Evolutionary conservation across 1,140 invertebrate species (phyloP), one percentile per base, ranked within the genome.

Genomic region (Micrasema longulum): DNA sequence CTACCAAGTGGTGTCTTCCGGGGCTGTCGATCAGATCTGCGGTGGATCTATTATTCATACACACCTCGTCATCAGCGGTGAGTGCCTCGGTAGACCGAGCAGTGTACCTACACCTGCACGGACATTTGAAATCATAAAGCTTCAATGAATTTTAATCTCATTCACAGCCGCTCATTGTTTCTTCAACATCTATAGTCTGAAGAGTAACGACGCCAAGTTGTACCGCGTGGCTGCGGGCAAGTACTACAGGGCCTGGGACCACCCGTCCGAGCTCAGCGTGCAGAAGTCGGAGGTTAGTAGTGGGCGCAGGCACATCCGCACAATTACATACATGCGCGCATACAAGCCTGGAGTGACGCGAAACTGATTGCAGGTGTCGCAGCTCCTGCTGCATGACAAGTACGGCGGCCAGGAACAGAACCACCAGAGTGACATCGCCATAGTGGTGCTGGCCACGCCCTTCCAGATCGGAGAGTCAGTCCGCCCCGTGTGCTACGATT

Each of bases 111-210:
- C n/a, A n/a, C n/a, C n/a, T n/a, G n/a, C n/a, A n/a, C n/a, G n/a
- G n/a, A n/a, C n/a, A n/a, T n/a, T n/a, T n/a, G n/a, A n/a, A n/a
- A n/a, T n/a, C n/a, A n/a, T n/a, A n/a, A n/a, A n/a, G n/a, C n/a
- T n/a, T n/a, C n/a, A n/a, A n/a, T n/a, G n/a, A n/a, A n/a, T n/a
- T n/a, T n/a, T n/a, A n/a, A n/a, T n/a, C n/a, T n/a, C n/a, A n/a
- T n/a, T n/a, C n/a, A n/a, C 14, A 69, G 67, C 67, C 12, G 67
- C 67, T 0, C 55, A 69, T 47, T 69, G 67, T 16, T 69, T 60
- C 23, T 35, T 48, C n/a, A 47, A 26, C 20, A n/a, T 7, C 2
- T 10, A 35, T 1, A 16, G 3, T 9, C 31, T 41, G 6, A 20
- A 0, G 0, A 11, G 16, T 18, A 35, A 10, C 10, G 2, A 10